A percentile compares a stretch with the other conserved stretches of the same genome.
Conservation (phyloP, 2,113 vertebrate genomes). For the Tragelaphus buxtoni region DNA sequence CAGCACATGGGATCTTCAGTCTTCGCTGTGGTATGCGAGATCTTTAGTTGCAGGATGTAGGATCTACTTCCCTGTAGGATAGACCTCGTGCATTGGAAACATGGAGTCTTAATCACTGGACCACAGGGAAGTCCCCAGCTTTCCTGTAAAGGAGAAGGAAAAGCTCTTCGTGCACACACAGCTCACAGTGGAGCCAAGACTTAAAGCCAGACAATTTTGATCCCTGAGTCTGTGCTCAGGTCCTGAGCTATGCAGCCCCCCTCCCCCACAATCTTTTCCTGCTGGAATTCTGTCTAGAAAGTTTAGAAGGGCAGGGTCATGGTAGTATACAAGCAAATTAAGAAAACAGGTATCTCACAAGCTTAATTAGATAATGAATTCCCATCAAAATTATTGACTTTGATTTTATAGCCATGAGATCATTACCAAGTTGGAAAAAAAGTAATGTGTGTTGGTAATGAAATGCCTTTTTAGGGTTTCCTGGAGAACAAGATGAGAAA, state of each 20-base stretch:
- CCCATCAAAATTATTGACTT: neutral
- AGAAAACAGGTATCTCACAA: neutral
- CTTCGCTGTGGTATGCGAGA: rapidly evolving
- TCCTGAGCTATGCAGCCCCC: neutral
- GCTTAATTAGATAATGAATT: neutral
- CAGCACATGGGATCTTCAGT: neutral
- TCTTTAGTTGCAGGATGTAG: neutral
- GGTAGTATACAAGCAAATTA: neutral
- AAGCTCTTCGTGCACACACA: neutral
- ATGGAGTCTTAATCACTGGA: neutral
- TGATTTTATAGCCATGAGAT: neutral
- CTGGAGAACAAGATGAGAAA: neutral
- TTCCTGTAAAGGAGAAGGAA: neutral
- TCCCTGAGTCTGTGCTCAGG: too few species aligned
- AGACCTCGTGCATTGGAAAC: neutral
- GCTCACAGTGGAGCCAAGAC: neutral
- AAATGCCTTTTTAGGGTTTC: neutral
- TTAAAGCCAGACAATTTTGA: neutral
- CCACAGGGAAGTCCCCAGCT: neutral
- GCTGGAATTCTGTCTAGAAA: neutral
- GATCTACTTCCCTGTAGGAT: neutral
- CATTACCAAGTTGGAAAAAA: neutral
- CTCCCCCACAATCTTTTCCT: too few species aligned
- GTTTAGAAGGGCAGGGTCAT: neutral
- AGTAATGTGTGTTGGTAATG: neutral